A percentile compares a stretch with the other conserved stretches of the same genome.
These are phyloP conservation scores for Ispidina picta DNA, from an alignment of 2,797 vertebrate genomes.

Conservation along the genomic window DNA sequence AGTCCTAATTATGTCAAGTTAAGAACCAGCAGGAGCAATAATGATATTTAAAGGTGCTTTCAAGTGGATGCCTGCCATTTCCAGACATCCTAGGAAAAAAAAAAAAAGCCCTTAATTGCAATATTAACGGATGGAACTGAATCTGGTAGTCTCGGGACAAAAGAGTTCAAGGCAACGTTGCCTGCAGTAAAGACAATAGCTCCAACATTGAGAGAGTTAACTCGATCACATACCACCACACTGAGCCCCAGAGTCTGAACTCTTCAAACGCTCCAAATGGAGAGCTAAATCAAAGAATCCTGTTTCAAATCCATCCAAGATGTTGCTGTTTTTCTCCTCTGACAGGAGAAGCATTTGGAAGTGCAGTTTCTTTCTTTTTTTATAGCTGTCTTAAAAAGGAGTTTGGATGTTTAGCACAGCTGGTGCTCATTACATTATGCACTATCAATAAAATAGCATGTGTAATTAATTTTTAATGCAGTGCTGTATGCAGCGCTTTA, in stretches of 20 bases:
- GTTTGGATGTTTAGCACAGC: conserved; percentile 95
- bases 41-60: conserved; percentile 60
- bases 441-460: conserved; percentile 92
- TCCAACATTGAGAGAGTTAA: conserved; percentile 74
- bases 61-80: conserved; percentile 51
- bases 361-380: conserved; percentile 84
- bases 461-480: conserved; percentile 94
- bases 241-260: conserved; percentile 65
- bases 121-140: conserved; percentile 40
- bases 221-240: conserved; percentile 55
- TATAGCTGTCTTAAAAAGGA: conserved; percentile 91
- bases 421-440: conserved; percentile 95
- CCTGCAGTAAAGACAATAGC: conserved; percentile 41
- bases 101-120: conserved; percentile 44
- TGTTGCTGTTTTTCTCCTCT: conserved; percentile 81
- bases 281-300: conserved; percentile 82
- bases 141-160: conserved; percentile 35
- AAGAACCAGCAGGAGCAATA: conserved; percentile 49
- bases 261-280: conserved; percentile 78
- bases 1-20: conserved; percentile 59
- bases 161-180: conserved; percentile 22
- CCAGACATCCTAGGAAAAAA: conserved; percentile 22
- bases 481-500: conserved; percentile 82
- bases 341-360: conserved; percentile 84
- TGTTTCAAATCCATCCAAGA: conserved; percentile 82